A percentile compares a stretch with the other conserved stretches of the same genome.
Conservation (phyloP, 2,888 invertebrate genomes). For the Bellardia pandia region DNA sequence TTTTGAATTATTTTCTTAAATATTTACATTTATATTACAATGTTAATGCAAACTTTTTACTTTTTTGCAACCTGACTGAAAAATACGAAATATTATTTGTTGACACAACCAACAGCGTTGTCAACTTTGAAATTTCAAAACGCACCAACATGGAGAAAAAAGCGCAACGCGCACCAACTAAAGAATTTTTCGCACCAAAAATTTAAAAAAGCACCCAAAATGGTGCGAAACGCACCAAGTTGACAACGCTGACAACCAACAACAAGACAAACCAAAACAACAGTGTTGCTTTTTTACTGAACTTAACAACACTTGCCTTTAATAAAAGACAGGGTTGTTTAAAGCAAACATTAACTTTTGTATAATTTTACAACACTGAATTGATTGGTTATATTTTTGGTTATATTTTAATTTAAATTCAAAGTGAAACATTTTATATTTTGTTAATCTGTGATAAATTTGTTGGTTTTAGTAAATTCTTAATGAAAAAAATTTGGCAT, state of each 20-base stretch:
- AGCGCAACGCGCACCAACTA: no score
- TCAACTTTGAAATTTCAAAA: no score
- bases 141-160: no score
- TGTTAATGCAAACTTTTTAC: neutral
- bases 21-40: neutral
- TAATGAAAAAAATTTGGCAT: slow-evolving; percentile 77
- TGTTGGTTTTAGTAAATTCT: neutral
- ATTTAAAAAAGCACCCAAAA: no score
- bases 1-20: neutral
- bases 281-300: neutral
- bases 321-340: slow-evolving; percentile 1
- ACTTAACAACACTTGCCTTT: neutral
- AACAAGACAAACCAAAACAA: neutral
- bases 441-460: neutral
- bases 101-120: no score
- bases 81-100: no score
- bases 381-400: neutral
- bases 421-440: neutral
- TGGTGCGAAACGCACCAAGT: no score
- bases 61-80: slow-evolving; percentile 10
- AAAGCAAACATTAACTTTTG: neutral
- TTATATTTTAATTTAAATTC: slow-evolving; percentile 45
- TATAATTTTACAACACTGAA: slow-evolving; percentile 31
- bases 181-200: no score
- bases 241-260: neutral